Evolutionary conservation across 1,140 invertebrate genomes (phyloP).

Genomic region (Neomicropteryx cornuta): DNA sequence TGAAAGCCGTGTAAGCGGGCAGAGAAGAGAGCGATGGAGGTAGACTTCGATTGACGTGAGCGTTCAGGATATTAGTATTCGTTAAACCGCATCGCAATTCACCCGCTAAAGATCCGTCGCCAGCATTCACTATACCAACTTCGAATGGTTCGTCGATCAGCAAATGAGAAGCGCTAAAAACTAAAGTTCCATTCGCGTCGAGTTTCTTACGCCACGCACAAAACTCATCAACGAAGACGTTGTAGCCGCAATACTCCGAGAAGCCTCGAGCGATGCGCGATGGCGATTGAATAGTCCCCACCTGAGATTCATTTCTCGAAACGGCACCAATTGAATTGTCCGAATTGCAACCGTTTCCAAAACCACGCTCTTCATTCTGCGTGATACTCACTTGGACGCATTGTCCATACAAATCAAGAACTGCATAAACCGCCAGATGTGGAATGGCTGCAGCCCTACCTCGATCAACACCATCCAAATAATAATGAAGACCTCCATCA

Average conservation of each 20-base stretch:
- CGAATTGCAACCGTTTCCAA: not conserved
- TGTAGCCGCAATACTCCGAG: constrained; percentile 63
- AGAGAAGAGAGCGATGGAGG: constrained; percentile 46
- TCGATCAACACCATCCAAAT: constrained; percentile 82
- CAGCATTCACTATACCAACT: too few species aligned
- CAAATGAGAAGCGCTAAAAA: constrained; percentile 62
- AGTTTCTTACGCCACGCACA: constrained; percentile 47
- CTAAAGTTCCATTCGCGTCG: constrained; percentile 47
- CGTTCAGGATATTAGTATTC: constrained; percentile 50
- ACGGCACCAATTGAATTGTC: not conserved
- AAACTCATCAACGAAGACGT: constrained; percentile 56
- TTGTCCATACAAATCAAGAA: constrained; percentile 89
- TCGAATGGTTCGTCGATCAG: constrained; percentile 65
- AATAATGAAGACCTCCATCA: constrained; percentile 81
- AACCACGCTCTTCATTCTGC: not conserved
- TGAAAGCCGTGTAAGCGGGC: constrained; percentile 50
- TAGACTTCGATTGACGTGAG: constrained; percentile 42
- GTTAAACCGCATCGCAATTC: constrained; percentile 69
- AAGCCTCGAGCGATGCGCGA: too few species aligned
- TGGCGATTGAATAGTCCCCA: too few species aligned
- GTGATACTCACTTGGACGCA: constrained; percentile 67
- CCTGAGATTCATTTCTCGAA: constrained; percentile 1
- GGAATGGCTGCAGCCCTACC: constrained; percentile 76
- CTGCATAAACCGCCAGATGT: constrained; percentile 78
- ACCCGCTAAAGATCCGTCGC: constrained; percentile 59